Base-by-base conservation (phyloP, 2,797 vertebrate genomes). In the Acipenser oxyrinchus region DNA sequence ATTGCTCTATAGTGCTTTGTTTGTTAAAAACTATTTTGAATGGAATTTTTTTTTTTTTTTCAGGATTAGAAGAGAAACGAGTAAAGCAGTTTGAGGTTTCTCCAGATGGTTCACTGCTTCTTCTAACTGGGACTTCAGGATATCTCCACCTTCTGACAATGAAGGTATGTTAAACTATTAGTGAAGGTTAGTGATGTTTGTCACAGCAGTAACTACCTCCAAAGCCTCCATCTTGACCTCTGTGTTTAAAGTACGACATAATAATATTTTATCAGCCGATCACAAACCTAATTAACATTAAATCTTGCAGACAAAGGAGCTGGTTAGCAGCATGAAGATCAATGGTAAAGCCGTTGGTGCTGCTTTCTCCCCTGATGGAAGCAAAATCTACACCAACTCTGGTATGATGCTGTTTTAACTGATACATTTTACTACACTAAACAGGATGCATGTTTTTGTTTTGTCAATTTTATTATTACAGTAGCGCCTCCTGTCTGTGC, bases 101-200 rank as follows among this genome's bases (percentile, higher is more conserved):
- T 79, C 92, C 93, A 65, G 91, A 96, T 64, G 95, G 96, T 13
- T 91, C 84, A 7, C 82, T 88, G 68, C 84, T 99, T 69, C 88
- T 98, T 37, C 75, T 99, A 18, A 87, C 73, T 0, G 96, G 96
- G 8, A 80, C 89, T 57, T 88, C 83, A 0, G 95, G 96, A 6
- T 96, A 93, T 79, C 83, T 95, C 68, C 91, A 99, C 79, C 81
- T 96, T 68, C 79, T 98, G 52, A 91, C 89, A 0, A 90, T 93
- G 82, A 96, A 97, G 94, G 94, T 95, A 53, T 67, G 69, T 69
- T 37, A 37, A 4, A 37, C 37, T 37, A 37, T 37, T 37, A 37
- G 37, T 37, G 37, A 37, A 37, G 37, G 5, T 37, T 37, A 37
- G 37, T 37, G 37, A 37, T 5, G 37, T 37, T 37, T 37, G 37